Evolutionary conservation across 2,113 vertebrate genomes (phyloP), one percentile per base, ranked within the genome.

Genomic region (Petrocephalus zakoni): DNA sequence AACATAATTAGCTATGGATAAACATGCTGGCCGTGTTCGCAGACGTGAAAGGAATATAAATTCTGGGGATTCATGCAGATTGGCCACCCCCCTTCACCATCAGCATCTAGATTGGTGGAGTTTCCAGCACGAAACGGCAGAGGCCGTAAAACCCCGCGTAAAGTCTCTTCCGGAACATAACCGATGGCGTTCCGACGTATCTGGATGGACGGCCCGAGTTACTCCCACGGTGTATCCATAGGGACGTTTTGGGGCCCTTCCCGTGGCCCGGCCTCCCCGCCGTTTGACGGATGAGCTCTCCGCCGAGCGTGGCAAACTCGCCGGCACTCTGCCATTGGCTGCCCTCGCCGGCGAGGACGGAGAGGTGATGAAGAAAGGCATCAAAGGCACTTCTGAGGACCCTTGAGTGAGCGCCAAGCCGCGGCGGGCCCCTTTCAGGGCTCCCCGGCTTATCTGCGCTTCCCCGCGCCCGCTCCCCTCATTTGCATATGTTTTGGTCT

Each of bases 401-500:
- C 92, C 91, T 87, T 91, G 91, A 92, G 90, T 82, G 58, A 87
- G 92, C 92, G 94, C 94, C 94, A 95, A 94, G 93, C 93, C 94
- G 91, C 87, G 92, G 93, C 93, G 94, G 94, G 93, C 93, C 90
- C 84, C 93, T 93, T 93, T 90, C 89, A 93, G 91, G 81, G 81
- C 81, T 92, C 90, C 90, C 91, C 93, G 90, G 92, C 90, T 53
- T 51, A 78, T 87, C 53, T 86, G 7, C 3, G 58, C 91, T 92
- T 91, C 88, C 91, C 92, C 89, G 75, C 90, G 93, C 90, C 91
- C 91, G 93, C 92, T 93, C 92, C 90, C 93, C 92, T 92, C 94
- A 92, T 93, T 94, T 94, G 91, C 93, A 94, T 94, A 94, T 95
- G 94, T 75, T 87, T 72, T 46, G 85, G 91, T 95, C 90, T 93